Conservation (phyloP, 2,797 vertebrate genomes). For the Echeneis naucrates region DNA sequence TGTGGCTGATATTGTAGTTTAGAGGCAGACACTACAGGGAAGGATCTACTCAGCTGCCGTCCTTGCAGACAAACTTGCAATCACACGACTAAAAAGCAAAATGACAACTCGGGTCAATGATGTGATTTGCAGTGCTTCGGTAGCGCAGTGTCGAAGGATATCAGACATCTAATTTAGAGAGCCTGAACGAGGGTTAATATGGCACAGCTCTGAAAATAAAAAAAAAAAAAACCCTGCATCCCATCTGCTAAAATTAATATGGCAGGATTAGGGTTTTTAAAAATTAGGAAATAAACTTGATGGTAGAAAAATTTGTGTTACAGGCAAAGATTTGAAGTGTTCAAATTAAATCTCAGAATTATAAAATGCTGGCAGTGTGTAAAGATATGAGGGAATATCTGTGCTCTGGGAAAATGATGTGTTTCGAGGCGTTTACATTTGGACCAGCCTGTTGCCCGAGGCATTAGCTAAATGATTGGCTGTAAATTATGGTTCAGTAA, state of each 20-base stretch:
- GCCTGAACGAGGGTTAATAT: conserved; percentile 55
- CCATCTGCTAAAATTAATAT: conserved; percentile 54
- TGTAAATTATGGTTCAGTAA: conserved; percentile 57
- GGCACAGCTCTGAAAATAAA: conserved; percentile 41
- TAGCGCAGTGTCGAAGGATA: conserved; percentile 17
- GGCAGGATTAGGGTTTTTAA: conserved; percentile 62
- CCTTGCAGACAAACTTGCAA: conserved; percentile 29
- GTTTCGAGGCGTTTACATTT: conserved; percentile 48
- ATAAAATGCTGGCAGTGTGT: conserved; percentile 11
- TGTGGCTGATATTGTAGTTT: conserved; percentile 34
- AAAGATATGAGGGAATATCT: conserved; percentile 24
- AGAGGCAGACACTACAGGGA: conserved; percentile 21
- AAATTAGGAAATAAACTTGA: conserved; percentile 49
- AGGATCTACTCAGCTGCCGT: conserved; percentile 27
- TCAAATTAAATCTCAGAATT: conserved; percentile 40
- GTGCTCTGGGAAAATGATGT: conserved; percentile 33
- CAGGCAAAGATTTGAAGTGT: conserved; percentile 2
- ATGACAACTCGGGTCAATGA: conserved; percentile 1
- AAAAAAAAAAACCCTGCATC: too few relatives aligned
- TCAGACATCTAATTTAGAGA: conserved; percentile 50
- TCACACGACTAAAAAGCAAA: conserved; percentile 32
- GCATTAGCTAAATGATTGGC: conserved; percentile 43
- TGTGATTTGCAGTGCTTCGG: conserved; percentile 18
- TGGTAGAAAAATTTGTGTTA: conserved; percentile 11
- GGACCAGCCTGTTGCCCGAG: conserved; percentile 43